Base-by-base conservation (phyloP, 2,888 invertebrate species). In the Lordiphosa fenestrarum region DNA sequence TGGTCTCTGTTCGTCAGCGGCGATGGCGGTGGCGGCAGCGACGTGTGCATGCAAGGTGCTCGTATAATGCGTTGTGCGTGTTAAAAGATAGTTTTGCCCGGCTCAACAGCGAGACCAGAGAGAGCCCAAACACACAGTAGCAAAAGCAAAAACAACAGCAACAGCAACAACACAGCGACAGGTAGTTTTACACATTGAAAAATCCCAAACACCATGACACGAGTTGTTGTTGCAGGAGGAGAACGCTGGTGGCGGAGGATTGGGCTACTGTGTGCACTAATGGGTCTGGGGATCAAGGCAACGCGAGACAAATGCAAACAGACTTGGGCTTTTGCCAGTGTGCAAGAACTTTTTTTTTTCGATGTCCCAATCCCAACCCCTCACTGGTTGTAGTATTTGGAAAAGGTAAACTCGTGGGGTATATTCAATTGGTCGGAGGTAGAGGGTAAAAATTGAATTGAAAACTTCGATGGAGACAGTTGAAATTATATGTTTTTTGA, bases 51-150 rank as follows among this genome's bases (percentile, higher is more conserved):
- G 77, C 82, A 74, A 81, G 72, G 82, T 77, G 77, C 77, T 78
- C 82, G 82, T 78, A 77, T 78, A 78, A 78, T 83, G 85, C 83
- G 84, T 75, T 69, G 81, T 82, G 81, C 81, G 81, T 82, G 81
- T 83, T 82, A 83, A 82, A 85, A 82, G 81, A 85, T 85, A 82
- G 81, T 82, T 85, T 82, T 76, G 73, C 84, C 66, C 53, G 53
- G 83, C 81, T 85, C 73, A 84, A 69, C 64, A 10, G 67, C 65
- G 63, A 64, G 62, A 63, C 82, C 73, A 63, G 66, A 33, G 36
- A 21, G 13, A 46, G 46, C 36, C 30, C 38, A 19, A 47, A 47
- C 37, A 52, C 83, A 66, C 21, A 30, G 50, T 42, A 51, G 44
- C n/a, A 40, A 30, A 9, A 30, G 40, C 50, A 51, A 30, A 47